Evolutionary conservation across 1,140 invertebrate genomes (phyloP).

Genomic region (Zaprionus gabonicus): DNA sequence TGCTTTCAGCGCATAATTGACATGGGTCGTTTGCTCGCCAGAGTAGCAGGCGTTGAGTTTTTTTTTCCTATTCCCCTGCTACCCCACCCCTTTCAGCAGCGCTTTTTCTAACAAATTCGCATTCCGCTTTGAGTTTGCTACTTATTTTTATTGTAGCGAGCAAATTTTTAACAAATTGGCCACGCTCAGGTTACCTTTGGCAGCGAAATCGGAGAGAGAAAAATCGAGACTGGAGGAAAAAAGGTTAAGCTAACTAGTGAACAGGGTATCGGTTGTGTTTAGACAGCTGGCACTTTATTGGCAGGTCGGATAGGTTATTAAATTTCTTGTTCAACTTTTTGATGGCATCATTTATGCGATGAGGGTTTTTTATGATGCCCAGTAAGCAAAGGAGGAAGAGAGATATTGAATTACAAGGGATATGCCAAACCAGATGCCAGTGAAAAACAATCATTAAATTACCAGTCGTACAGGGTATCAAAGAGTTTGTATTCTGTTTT

Average conservation of each 20-base stretch:
- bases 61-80: conserved; percentile 9
- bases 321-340: conserved; percentile 73
- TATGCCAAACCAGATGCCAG: background rate
- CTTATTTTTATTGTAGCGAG: conserved; percentile 26
- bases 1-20: conserved; percentile 82
- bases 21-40: conserved; percentile 77
- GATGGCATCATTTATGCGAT: conserved; percentile 65
- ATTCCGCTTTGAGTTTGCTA: conserved; percentile 19
- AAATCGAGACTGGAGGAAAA: conserved; percentile 22
- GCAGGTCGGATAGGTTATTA: conserved; percentile 67
- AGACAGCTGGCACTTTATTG: conserved; percentile 77
- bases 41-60: conserved; percentile 44
- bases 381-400: background rate
- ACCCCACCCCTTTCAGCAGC: background rate
- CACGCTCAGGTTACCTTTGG: conserved; percentile 65
- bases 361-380: background rate
- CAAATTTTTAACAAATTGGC: conserved; percentile 66
- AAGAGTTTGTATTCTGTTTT: background rate
- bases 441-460: background rate
- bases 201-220: conserved; percentile 19
- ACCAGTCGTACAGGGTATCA: conserved; percentile 2
- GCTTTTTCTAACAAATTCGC: background rate
- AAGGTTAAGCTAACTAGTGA: conserved; percentile 69
- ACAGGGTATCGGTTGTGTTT: conserved; percentile 57
- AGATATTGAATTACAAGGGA: background rate